Evolutionary conservation across 2,113 vertebrate genomes (phyloP).

Genomic region (Cheirogaleus medius): DNA sequence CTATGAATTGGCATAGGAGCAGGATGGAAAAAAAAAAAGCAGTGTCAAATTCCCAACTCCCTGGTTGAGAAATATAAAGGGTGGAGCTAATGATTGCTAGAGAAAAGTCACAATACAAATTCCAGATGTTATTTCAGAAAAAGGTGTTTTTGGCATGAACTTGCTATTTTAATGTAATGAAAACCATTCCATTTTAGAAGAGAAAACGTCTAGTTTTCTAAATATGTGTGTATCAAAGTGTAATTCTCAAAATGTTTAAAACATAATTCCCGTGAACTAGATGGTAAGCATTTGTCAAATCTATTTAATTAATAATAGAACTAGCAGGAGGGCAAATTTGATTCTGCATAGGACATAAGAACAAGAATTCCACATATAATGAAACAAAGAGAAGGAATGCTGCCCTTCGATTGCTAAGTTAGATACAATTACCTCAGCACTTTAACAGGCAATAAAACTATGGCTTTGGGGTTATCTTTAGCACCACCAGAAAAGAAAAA

Average conservation of each 20-base stretch:
- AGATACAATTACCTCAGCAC: not conserved
- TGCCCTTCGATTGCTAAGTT: not conserved
- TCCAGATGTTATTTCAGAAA: constrained; percentile 56
- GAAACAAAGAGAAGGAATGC: not conserved
- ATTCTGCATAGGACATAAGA: not conserved
- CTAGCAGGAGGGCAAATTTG: not conserved
- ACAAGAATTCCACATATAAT: not conserved
- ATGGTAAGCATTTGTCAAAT: not conserved
- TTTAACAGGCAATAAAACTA: not conserved
- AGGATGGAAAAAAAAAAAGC: not conserved
- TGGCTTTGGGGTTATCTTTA: not conserved
- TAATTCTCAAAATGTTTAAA: constrained; percentile 4
- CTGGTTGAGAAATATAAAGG: not conserved
- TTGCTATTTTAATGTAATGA: not conserved
- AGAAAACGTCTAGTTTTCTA: not conserved
- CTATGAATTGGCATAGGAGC: not conserved
- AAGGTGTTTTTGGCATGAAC: constrained; percentile 15
- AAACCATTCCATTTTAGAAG: not conserved
- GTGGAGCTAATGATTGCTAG: not conserved
- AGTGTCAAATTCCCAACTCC: not conserved
- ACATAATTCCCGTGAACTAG: not conserved
- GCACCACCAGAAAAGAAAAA: not conserved
- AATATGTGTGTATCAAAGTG: not conserved
- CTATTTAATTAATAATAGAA: not conserved
- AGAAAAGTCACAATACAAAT: not conserved